These are phyloP conservation scores for Calameuta filiformis DNA, from an alignment of 2,888 invertebrate genomes.

Conservation along the genomic window DNA sequence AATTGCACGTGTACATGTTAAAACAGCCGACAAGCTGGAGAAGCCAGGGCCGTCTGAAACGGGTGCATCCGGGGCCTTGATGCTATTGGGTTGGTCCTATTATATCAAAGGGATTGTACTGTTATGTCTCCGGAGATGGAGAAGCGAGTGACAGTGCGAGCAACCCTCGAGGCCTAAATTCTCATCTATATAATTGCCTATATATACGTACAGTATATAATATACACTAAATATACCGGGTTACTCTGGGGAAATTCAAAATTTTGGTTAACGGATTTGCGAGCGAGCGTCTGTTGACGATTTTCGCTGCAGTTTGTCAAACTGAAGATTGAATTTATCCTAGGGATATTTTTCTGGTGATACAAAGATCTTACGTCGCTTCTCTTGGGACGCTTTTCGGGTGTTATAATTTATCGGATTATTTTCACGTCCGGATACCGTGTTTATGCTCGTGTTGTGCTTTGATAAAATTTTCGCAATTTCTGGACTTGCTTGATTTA, in stretches of 20 bases:
- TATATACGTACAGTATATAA: not conserved
- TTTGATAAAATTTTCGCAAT: not conserved
- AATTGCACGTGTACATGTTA: not conserved
- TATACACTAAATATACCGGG: not conserved
- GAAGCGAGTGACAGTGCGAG: not conserved
- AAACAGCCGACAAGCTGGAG: not conserved
- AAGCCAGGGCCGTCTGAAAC: not conserved
- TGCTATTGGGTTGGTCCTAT: not conserved
- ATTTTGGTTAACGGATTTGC: not conserved
- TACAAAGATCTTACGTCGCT: not conserved
- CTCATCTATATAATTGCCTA: not conserved
- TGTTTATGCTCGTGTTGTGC: not conserved
- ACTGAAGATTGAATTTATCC: not conserved
- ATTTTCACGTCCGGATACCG: not conserved
- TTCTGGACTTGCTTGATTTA: not conserved
- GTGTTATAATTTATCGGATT: not conserved
- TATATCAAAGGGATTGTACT: not conserved
- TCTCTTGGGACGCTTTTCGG: not conserved
- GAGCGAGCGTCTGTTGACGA: not conserved
- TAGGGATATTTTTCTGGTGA: not conserved
- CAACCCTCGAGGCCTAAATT: not conserved
- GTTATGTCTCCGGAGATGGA: not conserved
- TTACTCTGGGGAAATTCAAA: not conserved
- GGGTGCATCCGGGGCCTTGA: not conserved
- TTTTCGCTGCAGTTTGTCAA: not conserved